phyloP scores from a whole-genome alignment of 1,140 invertebrate genomes.

The Drosophila rufa region DNA sequence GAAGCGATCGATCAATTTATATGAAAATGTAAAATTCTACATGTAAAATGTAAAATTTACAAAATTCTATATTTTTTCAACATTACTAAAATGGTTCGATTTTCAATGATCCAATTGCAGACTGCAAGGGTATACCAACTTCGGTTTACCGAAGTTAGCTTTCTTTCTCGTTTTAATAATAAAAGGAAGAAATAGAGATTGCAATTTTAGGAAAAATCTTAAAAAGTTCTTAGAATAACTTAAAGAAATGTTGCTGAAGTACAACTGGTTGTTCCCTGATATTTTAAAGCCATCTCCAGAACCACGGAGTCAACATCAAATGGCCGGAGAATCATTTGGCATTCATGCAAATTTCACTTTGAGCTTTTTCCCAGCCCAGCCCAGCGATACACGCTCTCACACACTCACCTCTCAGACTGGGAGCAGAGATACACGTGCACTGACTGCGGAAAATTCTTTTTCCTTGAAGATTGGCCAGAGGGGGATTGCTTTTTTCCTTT shows the following conservation, averaged over 20 bases:
- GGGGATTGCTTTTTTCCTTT: slow-evolving; percentile 10
- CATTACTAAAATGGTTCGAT: too few relatives aligned
- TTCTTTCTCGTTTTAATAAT: too few relatives aligned
- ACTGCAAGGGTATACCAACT: too few relatives aligned
- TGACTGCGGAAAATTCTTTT: slow-evolving; percentile 28
- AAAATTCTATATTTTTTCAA: too few relatives aligned
- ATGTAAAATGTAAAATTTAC: too few relatives aligned
- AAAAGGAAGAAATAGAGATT: too few relatives aligned
- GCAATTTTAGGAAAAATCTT: neutral
- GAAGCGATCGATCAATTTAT: too few relatives aligned
- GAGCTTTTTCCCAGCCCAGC: slow-evolving; percentile 15
- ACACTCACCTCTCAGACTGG: neutral
- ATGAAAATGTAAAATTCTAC: too few relatives aligned
- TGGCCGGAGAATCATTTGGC: slow-evolving; percentile 22
- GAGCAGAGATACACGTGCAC: slow-evolving; percentile 16
- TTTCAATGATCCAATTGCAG: too few relatives aligned
- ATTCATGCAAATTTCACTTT: slow-evolving; percentile 59
- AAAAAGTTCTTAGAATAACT: too few relatives aligned
- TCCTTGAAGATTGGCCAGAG: slow-evolving; percentile 22
- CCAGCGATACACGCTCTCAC: slow-evolving; percentile 7
- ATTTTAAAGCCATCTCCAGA: slow-evolving; percentile 3
- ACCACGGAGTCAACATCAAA: slow-evolving; percentile 4
- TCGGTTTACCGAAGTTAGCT: too few relatives aligned
- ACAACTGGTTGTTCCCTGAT: neutral
- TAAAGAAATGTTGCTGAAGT: too few relatives aligned